Evolutionary conservation across 2,797 vertebrate genomes (phyloP), one percentile per base, ranked within the genome.

Genomic region (Eremophila alpestris): DNA sequence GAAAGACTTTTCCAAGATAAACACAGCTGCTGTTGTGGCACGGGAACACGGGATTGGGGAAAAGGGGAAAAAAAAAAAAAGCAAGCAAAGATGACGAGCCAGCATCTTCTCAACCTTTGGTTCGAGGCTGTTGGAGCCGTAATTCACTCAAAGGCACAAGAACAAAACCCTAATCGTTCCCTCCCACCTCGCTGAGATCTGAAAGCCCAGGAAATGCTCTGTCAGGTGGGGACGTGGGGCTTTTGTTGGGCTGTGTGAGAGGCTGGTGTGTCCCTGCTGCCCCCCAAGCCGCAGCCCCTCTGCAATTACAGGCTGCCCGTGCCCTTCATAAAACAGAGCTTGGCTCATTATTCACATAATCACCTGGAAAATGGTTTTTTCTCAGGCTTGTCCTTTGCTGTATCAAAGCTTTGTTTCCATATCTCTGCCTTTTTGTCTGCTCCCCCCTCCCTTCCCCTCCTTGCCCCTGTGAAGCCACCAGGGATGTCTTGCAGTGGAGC

Each of bases 1-100:
- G 94, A 92, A 92, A 83, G 64, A 34, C 4, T 0, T 95, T 70
- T 74, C 77, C 80, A 78, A 92, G 89, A 74, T 92, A 95, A 97
- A 96, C 94, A 96, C 95, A 97, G 94, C 95, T 97, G 96, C 71
- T 77, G 89, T n/a, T 88, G 86, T 2, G 29, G 92, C 67, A 58
- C 55, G 24, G 56, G 80, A 93, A 67, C 60, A 67, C 0, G 2
- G 59, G 68, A 46, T 22, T 52, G 41, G 11, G 49, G 10, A 24
- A 46, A 36, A 27, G 32, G 3, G 4, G 2, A 11, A 7, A 36
- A 55, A 43, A 7, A 19, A 38, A 45, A 32, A 46, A 32, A 49
- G 15, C n/a, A 22, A 77, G 38, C 26, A 21, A 80, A 80, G 87
- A 78, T 83, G 94, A 91, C 0, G 23, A 95, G 92, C 87, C 84